Percentiles rank a stretch among this genome's conserved stretches.
Evolutionary conservation across 2,113 vertebrate species (phyloP).

Genomic region (Suricata suricatta): DNA sequence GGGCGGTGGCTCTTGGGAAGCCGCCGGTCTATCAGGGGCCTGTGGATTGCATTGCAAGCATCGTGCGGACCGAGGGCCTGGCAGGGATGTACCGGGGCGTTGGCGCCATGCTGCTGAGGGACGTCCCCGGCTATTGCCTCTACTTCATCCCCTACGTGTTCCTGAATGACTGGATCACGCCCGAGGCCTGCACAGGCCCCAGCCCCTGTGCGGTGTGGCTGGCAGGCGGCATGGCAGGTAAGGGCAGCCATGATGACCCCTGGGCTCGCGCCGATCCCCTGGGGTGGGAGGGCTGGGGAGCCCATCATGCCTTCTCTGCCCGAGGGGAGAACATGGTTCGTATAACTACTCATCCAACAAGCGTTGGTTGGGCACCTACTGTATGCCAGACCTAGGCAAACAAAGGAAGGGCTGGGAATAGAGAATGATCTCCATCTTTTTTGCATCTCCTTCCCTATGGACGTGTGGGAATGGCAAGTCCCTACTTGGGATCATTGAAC

Average conservation of each 20-base stretch:
- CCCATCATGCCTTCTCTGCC: neutral
- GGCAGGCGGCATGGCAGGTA: conserved; percentile 96
- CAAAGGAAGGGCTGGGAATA: neutral
- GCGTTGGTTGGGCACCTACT: neutral
- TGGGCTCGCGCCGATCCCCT: neutral
- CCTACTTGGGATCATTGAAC: neutral
- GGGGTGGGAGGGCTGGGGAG: neutral
- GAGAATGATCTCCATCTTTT: neutral
- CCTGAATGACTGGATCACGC: conserved; percentile 89
- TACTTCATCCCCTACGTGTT: conserved; percentile 95
- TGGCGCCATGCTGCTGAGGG: conserved; percentile 94
- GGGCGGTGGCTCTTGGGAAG: conserved; percentile 75
- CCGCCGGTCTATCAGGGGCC: conserved; percentile 89
- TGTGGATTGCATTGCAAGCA: conserved; percentile 92
- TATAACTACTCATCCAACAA: neutral
- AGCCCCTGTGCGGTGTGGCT: conserved; percentile 90
- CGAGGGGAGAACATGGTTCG: neutral
- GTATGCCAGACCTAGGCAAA: neutral
- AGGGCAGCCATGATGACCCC: neutral
- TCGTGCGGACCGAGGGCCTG: conserved; percentile 92
- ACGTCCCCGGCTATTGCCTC: conserved; percentile 94
- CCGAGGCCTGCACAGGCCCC: conserved; percentile 82
- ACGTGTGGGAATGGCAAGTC: neutral
- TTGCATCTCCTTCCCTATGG: neutral
- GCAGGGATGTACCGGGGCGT: conserved; percentile 92